phyloP scores from a whole-genome alignment of 2,797 vertebrate species.

The Parauchenoglanis punctatus region DNA sequence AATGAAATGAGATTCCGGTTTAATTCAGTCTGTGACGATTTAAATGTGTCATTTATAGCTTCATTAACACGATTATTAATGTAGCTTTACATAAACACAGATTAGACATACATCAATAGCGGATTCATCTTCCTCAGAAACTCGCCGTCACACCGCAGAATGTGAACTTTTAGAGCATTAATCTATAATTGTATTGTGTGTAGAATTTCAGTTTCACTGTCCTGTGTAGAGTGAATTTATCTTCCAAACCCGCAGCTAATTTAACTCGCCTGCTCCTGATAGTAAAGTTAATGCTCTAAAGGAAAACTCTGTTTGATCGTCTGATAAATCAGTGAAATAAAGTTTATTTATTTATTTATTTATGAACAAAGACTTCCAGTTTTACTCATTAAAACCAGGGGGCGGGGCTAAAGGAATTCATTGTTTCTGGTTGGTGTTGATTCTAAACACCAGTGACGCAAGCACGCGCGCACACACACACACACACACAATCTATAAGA shows the following conservation, averaged over 20 bases:
- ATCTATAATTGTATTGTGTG: background rate
- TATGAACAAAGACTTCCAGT: background rate
- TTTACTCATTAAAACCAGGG: background rate
- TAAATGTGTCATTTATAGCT: background rate
- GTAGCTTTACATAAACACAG: background rate
- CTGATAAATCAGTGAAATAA: background rate
- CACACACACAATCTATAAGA: background rate
- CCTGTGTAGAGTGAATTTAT: background rate
- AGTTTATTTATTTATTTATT: constrained; percentile 11
- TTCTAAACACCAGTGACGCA: background rate
- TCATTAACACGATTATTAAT: background rate
- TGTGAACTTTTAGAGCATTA: background rate
- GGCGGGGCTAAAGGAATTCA: background rate
- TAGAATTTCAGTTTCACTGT: background rate
- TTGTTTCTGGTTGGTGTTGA: background rate
- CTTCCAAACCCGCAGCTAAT: background rate
- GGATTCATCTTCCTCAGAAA: background rate
- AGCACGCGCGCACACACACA: background rate
- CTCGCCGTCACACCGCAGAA: background rate
- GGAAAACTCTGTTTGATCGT: background rate
- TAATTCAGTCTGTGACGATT: background rate
- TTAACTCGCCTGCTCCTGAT: background rate
- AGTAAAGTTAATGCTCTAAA: background rate
- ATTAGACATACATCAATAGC: background rate
- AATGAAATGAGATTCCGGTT: background rate